Evolutionary conservation across 2,888 invertebrate species (phyloP).

Genomic region (Volucella inflata): DNA sequence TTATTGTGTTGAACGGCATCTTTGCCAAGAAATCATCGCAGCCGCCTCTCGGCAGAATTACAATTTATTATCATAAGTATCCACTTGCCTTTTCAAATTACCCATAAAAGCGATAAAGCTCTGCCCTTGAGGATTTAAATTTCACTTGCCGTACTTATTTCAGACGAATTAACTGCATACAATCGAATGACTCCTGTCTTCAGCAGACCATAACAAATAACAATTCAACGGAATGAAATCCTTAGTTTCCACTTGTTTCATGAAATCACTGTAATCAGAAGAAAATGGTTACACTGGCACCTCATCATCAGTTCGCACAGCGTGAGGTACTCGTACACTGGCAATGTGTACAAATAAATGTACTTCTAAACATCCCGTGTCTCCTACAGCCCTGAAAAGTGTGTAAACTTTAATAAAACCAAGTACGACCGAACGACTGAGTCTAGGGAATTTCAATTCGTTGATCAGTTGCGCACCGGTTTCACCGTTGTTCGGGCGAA

Average conservation of each 20-base stretch:
- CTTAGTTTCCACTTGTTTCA: conserved; percentile 36
- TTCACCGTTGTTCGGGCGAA: conserved; percentile 42
- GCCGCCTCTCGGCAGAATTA: neutral
- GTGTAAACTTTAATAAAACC: conserved; percentile 43
- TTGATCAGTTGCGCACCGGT: conserved; percentile 10
- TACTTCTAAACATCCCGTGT: neutral
- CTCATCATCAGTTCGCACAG: conserved; percentile 52
- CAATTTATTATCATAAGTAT: conserved; percentile 51
- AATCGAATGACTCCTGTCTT: conserved; percentile 19
- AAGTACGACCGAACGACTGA: conserved; percentile 52
- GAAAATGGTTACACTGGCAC: conserved; percentile 63
- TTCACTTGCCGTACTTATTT: conserved; percentile 43
- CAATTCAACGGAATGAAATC: conserved; percentile 43
- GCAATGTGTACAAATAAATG: no score
- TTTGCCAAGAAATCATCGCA: conserved; percentile 28
- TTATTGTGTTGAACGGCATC: neutral
- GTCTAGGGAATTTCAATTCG: conserved; percentile 41
- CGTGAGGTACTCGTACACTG: conserved; percentile 3
- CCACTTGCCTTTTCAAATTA: conserved; percentile 31
- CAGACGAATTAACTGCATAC: conserved; percentile 1
- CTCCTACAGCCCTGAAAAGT: conserved; percentile 14
- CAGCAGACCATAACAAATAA: conserved; percentile 51
- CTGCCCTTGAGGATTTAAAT: conserved; percentile 19
- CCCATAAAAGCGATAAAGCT: neutral
- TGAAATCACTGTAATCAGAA: conserved; percentile 54